A percentile compares a stretch with the other conserved stretches of the same genome.
phyloP scores from a whole-genome alignment of 1,140 invertebrate genomes.

The Acyrthosiphon pisum region DNA sequence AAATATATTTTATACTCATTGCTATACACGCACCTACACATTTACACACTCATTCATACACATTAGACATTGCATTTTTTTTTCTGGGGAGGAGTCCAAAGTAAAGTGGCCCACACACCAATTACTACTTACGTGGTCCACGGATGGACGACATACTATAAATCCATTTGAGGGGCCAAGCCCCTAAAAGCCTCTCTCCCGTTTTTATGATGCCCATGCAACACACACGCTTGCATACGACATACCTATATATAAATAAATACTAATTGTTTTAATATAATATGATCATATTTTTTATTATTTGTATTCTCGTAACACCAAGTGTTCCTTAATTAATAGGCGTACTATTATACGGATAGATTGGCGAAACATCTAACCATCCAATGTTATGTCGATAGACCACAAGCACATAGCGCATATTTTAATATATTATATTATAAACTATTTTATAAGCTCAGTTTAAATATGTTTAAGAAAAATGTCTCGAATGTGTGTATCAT shows the following conservation, averaged over 20 bases:
- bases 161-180: background rate
- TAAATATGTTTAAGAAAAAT: background rate
- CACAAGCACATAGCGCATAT: background rate
- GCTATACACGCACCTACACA: background rate
- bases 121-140: background rate
- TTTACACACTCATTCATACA: background rate
- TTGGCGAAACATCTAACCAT: conserved; percentile 19
- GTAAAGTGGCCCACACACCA: background rate
- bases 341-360: background rate
- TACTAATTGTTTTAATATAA: conserved; percentile 1
- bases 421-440: background rate
- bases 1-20: background rate
- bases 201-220: background rate
- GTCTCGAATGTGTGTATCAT: background rate
- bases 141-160: background rate
- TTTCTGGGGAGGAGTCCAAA: no score
- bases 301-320: conserved; percentile 15
- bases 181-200: background rate
- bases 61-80: background rate
- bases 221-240: background rate
- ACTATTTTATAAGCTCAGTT: background rate
- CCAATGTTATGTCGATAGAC: background rate
- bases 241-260: background rate
- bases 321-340: conserved; percentile 32
- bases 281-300: conserved; percentile 28